These are phyloP conservation scores for Clarias magur DNA, from an alignment of 2,113 vertebrate genomes.

Conservation along the genomic window DNA sequence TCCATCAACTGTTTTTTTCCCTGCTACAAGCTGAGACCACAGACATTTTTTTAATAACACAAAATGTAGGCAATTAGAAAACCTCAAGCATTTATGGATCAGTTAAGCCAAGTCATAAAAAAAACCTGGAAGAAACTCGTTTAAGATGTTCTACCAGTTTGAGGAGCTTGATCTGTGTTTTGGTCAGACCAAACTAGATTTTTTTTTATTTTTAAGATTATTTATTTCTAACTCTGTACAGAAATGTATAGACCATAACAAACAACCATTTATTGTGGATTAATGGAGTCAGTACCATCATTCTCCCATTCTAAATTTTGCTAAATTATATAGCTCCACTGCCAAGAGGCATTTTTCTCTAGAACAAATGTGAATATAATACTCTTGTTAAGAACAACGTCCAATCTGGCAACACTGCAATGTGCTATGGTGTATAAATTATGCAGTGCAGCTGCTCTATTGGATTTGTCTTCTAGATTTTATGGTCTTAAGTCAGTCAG, in stretches of 20 bases:
- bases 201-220: not conserved
- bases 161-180: not conserved
- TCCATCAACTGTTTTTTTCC: not conserved
- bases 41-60: not conserved
- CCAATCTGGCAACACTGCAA: not conserved
- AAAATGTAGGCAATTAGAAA: not conserved
- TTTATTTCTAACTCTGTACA: not conserved
- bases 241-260: not conserved
- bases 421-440: constrained; percentile 37
- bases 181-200: not conserved
- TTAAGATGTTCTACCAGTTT: not conserved
- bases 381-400: not conserved
- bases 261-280: not conserved
- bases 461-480: constrained; percentile 12
- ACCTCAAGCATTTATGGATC: not conserved
- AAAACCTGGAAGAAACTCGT: not conserved
- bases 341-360: not conserved
- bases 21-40: not conserved
- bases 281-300: not conserved
- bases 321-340: not conserved
- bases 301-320: not conserved
- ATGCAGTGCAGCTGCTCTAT: constrained; percentile 38
- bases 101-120: not conserved
- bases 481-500: not conserved
- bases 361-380: not conserved